Base-by-base conservation (phyloP, 2,113 vertebrate genomes). In the Clarias magur region DNA sequence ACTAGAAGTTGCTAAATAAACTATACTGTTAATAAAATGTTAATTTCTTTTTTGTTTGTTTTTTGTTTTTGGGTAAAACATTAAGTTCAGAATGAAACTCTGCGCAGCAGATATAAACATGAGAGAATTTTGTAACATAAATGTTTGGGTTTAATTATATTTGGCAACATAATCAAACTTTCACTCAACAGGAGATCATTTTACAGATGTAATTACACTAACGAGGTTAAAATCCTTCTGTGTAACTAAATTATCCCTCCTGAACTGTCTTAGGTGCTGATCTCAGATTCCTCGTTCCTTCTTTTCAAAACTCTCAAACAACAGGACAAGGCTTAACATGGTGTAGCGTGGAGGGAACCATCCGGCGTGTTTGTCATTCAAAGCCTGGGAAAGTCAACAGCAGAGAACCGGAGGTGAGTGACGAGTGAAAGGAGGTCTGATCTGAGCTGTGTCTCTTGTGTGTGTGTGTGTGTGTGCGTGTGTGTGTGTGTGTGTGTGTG, bases 371-470 rank as follows among this genome's bases (percentile, higher is more conserved):
- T 53, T 81, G 87, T 85, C 72, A 88, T 80, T 67, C 23, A 81
- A 30, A 48, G 0, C 70, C 70, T 78, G 82, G 86, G 88, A 83
- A 3, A 83, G 48, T 2, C 10, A 27, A 23, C 72, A 56, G 54
- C 30, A 30, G 23, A 30, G 63, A n/a, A 13, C 78, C 63, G 75
- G 23, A 83, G 91, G 89, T 91, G 91, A 93, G 63, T 86, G 85
- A 84, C 25, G 86, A 78, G 89, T 91, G 2, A 86, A 93, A 92
- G 86, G 81, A 73, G 1, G 2, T 80, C 84, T 91, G 88, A 92
- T 89, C 92, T 82, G 3, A 8, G 88, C 62, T 11, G 54, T 2
- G 54, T 12, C 0, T 85, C 67, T 34, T n/a, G 34, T 34, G 34
- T 34, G 34, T 34, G 48, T 54, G 48, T 16, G 9, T 7, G 19